phyloP scores from a whole-genome alignment of 2,797 vertebrate species.

The Sorex maritimensis region DNA sequence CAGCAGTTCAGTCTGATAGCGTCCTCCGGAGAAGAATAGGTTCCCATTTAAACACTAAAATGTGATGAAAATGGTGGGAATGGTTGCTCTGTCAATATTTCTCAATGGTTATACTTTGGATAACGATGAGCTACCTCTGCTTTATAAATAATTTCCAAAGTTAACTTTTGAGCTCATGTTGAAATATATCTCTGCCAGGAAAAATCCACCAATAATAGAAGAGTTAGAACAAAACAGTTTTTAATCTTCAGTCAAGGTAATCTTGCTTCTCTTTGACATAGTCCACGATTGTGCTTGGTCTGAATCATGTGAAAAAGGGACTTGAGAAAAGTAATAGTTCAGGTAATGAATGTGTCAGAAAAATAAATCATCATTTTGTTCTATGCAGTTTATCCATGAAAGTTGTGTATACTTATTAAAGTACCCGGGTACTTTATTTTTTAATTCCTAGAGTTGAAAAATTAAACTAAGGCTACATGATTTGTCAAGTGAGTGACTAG shows the following conservation, averaged over 20 bases:
- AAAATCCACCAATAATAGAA: constrained; percentile 38
- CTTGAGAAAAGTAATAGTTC: background rate
- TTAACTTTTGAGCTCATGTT: constrained; percentile 71
- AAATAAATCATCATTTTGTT: background rate
- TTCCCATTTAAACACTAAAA: constrained; percentile 55
- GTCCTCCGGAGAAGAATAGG: constrained; percentile 63
- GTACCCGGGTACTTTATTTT: background rate
- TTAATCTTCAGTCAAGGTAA: background rate
- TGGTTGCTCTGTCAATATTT: constrained; percentile 76
- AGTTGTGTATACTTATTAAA: constrained; percentile 45
- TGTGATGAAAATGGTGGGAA: constrained; percentile 39
- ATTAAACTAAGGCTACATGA: background rate
- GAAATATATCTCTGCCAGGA: constrained; percentile 46
- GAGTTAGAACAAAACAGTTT: constrained; percentile 7
- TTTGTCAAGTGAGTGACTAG: background rate
- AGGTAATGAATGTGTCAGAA: background rate
- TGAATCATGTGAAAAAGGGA: constrained; percentile 22
- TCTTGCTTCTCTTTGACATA: constrained; percentile 49
- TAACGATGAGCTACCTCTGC: constrained; percentile 46
- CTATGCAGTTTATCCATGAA: background rate
- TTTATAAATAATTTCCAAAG: constrained; percentile 75
- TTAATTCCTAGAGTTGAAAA: background rate
- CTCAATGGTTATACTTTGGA: constrained; percentile 65
- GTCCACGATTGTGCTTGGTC: background rate
- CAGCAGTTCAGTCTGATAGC: constrained; percentile 62